Evolutionary conservation across 2,797 vertebrate genomes (phyloP), one percentile per base, ranked within the genome.

Genomic region (Knipowitschia caucasica): DNA sequence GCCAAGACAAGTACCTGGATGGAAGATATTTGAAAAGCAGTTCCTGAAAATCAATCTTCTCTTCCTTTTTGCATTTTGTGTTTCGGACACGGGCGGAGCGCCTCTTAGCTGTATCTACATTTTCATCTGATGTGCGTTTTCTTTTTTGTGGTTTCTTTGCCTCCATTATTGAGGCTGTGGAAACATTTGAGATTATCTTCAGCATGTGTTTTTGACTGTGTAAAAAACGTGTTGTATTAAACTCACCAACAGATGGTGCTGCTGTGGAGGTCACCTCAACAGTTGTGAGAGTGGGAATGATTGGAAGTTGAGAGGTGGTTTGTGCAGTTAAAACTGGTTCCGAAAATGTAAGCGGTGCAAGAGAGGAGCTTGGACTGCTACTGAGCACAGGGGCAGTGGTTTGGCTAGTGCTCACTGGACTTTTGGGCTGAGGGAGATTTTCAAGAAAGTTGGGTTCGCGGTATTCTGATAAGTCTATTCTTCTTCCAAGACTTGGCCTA

Each of bases 31-130:
- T 99, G 53, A 93, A 89, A 56, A 99, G 86, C 18, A 99, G 86
- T 53, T 98, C 97, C 59, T 99, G 97, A 69, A 99, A 98, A 64
- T 99, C 97, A 5, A 99, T 92, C 58, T 96, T 99, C 83, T 99
- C 97, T 56, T 99, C 97, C 49, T 99, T 99, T 65, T 99, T 99
- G 85, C 94, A 95, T 68, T 94, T 98, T 34, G 97, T 99, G 73
- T 99, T 99, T 34, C 96, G 89, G 42, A 99, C 97, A 1, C 97
- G 92, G 1, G 97, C 97, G 0, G 97, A 99, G 15, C 97, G 94
- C 7, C 96, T 84, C 68, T 99, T 99, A 1, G 96, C 95, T 0
- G 94, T 96, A 69, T 99, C 97, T 0, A 92, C 94, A 0, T 80
- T 93, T 21, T 99, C 97, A 67, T 99, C 97, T 0, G 87, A 64